Percentiles rank a stretch among this genome's conserved stretches.
Conservation (phyloP, 2,888 invertebrate species). For the Conomelus anceps region DNA sequence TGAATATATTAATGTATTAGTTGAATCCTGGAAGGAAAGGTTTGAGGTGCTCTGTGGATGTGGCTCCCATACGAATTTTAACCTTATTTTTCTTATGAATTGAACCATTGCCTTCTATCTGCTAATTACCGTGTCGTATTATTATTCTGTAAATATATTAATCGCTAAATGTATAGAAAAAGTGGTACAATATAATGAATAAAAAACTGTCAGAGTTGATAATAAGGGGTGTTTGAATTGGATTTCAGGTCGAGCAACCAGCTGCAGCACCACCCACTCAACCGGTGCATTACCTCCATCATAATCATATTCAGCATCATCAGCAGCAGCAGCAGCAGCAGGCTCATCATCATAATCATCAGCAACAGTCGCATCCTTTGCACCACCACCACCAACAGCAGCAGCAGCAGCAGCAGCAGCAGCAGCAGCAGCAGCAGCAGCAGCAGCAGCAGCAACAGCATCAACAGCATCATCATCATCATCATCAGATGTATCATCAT, state of each 20-base stretch:
- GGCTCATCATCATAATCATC: slow-evolving; percentile 38
- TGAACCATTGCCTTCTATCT: too few relatives aligned
- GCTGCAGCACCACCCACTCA: slow-evolving; percentile 41
- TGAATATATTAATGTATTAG: too few relatives aligned
- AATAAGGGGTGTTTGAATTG: too few relatives aligned
- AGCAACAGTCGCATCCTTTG: background rate
- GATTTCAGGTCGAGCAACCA: slow-evolving; percentile 35
- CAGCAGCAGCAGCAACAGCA: slow-evolving; percentile 33
- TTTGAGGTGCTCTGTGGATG: too few relatives aligned
- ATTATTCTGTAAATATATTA: too few relatives aligned
- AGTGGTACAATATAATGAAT: too few relatives aligned
- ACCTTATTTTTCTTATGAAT: too few relatives aligned
- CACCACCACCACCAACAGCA: slow-evolving; percentile 34
- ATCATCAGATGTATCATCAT: slow-evolving; percentile 27
- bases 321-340: slow-evolving; percentile 35
- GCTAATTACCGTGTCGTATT: too few relatives aligned
- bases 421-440: slow-evolving; percentile 32
- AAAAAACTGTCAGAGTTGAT: too few relatives aligned
- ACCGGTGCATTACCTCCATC: slow-evolving; percentile 36
- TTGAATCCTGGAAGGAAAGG: too few relatives aligned
- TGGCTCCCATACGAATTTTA: too few relatives aligned
- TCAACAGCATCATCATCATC: slow-evolving; percentile 34
- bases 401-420: slow-evolving; percentile 24
- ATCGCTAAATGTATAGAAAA: too few relatives aligned
- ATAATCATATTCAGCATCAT: slow-evolving; percentile 33